Conservation (phyloP, 2,888 invertebrate species). For the Xylota sylvarum region DNA sequence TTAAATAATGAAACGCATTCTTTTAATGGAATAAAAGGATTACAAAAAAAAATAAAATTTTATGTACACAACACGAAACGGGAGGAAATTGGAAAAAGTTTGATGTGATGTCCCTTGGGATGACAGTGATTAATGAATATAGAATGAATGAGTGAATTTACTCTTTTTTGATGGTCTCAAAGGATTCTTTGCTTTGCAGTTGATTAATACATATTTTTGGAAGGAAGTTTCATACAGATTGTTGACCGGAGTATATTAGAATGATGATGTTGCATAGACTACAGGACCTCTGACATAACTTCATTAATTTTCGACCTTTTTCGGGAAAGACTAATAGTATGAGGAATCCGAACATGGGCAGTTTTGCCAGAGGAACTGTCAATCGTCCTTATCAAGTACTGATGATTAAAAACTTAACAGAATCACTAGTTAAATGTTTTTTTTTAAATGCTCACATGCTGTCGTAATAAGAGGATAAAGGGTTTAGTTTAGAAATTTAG, state of each 20-base stretch:
- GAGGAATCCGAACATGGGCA: too few relatives aligned
- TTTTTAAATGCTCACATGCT: too few relatives aligned
- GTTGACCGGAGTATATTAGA: neutral
- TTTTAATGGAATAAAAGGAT: constrained; percentile 41
- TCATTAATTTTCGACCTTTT: neutral
- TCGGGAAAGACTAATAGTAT: too few relatives aligned
- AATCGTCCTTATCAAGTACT: too few relatives aligned
- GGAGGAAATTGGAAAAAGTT: constrained; percentile 22
- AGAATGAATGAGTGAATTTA: neutral
- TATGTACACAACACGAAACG: neutral
- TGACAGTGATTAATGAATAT: constrained; percentile 59
- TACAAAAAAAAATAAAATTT: neutral
- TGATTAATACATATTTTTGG: constrained; percentile 2
- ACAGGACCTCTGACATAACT: neutral
- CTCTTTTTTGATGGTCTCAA: neutral
- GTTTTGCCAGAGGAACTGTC: too few relatives aligned
- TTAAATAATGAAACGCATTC: constrained; percentile 31
- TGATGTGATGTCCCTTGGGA: constrained; percentile 29
- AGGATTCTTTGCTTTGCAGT: neutral
- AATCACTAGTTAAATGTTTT: too few relatives aligned
- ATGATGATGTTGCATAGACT: neutral
- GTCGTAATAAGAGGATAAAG: too few relatives aligned
- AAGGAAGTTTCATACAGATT: neutral
- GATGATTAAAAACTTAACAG: too few relatives aligned
- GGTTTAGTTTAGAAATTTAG: too few relatives aligned